phyloP scores from a whole-genome alignment of 1,140 invertebrate genomes.

The Drosophila obscura region DNA sequence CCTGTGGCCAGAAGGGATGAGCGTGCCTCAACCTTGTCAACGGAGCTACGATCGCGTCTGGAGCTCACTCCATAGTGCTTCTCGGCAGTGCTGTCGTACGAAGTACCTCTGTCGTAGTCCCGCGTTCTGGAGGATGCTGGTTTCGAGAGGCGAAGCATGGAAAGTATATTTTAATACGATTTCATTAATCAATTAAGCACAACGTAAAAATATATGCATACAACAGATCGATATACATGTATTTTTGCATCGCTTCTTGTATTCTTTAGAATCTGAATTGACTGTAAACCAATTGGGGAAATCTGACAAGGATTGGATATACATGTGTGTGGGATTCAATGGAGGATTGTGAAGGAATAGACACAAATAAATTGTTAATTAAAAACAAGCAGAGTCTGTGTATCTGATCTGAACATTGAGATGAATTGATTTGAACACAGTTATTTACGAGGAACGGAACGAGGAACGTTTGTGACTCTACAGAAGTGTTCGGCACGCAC shows the following conservation, averaged over 20 bases:
- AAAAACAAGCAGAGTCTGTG: conserved; percentile 12
- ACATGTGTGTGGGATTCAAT: conserved; percentile 19
- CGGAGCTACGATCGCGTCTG: conserved; percentile 55
- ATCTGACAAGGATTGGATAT: conserved; percentile 34
- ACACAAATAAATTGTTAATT: conserved; percentile 31
- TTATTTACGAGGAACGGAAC: conserved; percentile 44
- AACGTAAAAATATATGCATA: not conserved
- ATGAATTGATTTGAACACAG: conserved; percentile 34
- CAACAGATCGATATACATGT: not conserved
- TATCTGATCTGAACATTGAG: conserved; percentile 37
- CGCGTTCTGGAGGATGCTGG: conserved; percentile 51
- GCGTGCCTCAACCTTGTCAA: conserved; percentile 62
- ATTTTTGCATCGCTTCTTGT: not conserved
- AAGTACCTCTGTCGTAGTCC: conserved; percentile 72
- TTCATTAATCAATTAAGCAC: not conserved
- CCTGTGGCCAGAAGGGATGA: conserved; percentile 57
- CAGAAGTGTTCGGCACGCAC: too few relatives aligned
- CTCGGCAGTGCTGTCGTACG: conserved; percentile 70
- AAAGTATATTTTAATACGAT: conserved; percentile 2
- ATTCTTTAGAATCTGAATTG: not conserved
- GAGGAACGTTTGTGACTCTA: too few relatives aligned
- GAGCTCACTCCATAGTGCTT: conserved; percentile 67
- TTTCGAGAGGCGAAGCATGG: not conserved
- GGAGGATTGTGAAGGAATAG: conserved; percentile 22
- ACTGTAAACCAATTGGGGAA: conserved; percentile 7